Evolutionary conservation across 2,797 vertebrate genomes (phyloP).

Genomic region (Acanthurus leucopareius): DNA sequence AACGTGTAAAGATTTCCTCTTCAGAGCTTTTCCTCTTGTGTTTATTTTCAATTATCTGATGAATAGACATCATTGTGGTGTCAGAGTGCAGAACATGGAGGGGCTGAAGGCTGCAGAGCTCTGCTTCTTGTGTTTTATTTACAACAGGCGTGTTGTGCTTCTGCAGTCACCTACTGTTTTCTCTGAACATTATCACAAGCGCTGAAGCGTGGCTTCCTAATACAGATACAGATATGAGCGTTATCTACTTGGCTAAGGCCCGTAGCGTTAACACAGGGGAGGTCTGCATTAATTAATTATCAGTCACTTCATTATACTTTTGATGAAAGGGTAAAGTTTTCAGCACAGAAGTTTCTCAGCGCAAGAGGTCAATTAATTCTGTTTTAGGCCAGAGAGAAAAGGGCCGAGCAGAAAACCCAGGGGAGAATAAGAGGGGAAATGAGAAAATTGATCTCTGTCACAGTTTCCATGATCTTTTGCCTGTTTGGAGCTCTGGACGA

Average conservation of each 20-base stretch:
- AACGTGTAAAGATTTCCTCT: neutral
- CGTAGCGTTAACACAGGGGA: slow-evolving; percentile 27
- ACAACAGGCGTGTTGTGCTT: slow-evolving; percentile 20
- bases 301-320: slow-evolving; percentile 56
- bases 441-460: slow-evolving; percentile 63
- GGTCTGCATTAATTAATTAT: slow-evolving; percentile 52
- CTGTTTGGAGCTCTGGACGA: slow-evolving; percentile 54
- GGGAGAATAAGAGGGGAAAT: slow-evolving; percentile 42
- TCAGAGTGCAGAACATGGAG: neutral
- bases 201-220: slow-evolving; percentile 24
- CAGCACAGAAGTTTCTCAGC: slow-evolving; percentile 37
- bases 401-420: slow-evolving; percentile 21
- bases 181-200: slow-evolving; percentile 35
- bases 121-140: slow-evolving; percentile 36
- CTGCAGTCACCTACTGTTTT: slow-evolving; percentile 38
- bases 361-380: slow-evolving; percentile 60
- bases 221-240: slow-evolving; percentile 43
- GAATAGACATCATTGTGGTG: slow-evolving; percentile 2
- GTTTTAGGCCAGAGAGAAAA: slow-evolving; percentile 28
- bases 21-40: neutral
- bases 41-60: slow-evolving; percentile 7
- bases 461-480: slow-evolving; percentile 58
- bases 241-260: slow-evolving; percentile 26
- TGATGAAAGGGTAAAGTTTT: slow-evolving; percentile 48
- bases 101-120: slow-evolving; percentile 24